Evolutionary conservation across 1,140 invertebrate species (phyloP), one percentile per base, ranked within the genome.

Genomic region (Lordiphosa collinella): DNA sequence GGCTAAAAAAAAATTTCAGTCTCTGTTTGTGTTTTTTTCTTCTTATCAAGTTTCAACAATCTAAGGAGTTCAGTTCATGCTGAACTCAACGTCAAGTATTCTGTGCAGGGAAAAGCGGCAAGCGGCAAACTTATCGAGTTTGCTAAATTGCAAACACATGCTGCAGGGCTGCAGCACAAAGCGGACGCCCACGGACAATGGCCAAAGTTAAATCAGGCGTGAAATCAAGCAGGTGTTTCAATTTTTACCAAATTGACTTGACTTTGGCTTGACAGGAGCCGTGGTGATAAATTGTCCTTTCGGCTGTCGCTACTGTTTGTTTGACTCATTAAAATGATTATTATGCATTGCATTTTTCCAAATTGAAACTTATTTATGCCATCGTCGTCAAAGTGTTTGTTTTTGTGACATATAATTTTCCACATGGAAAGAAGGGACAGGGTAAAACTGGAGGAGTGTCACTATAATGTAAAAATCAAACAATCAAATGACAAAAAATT

Each of bases 91-190:
- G 78, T 68, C 72, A 64, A 76, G 76, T 78, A 78, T 84, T 82
- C 72, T 48, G 67, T 22, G 18, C 18, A 22, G 16, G 3, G 3
- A 18, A 18, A 2, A 18, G 16, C 3, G 79, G 61, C 56, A 62
- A 66, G 47, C 50, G 75, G 69, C 69, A 59, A 71, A 59, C 59
- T 75, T 84, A 69, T 76, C 72, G 66, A 82, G 67, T 82, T 82
- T 78, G 78, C 73, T 82, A 82, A 82, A 82, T 84, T 82, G 78
- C 78, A 84, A 82, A 84, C 79, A 84, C 72, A 85, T 82, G 78
- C 78, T 82, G 56, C 69, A 68, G 44, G 51, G 62, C 58, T 37
- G 49, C 32, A 69, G 48, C 32, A 36, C 49, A 56, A 40, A 44
- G 29, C 50, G 66, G 35, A 34, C 22, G 29, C 53, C 36, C 32